Conservation (phyloP, 2,113 vertebrate species). For the Naja naja region DNA sequence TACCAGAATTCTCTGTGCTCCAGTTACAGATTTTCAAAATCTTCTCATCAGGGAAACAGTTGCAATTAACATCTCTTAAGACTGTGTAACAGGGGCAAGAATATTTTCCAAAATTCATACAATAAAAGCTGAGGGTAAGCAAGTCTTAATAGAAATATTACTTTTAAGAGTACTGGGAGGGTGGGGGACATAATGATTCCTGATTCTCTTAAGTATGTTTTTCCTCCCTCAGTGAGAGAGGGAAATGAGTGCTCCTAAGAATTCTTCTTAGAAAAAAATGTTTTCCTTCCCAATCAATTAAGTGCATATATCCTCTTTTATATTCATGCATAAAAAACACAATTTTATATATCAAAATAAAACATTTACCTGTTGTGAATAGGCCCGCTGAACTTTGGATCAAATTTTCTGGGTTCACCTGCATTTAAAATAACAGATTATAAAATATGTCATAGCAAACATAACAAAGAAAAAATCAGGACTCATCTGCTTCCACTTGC, state of each 20-base stretch:
- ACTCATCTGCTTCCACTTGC: not conserved
- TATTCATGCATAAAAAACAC: slow-evolving; percentile 31
- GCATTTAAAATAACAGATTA: slow-evolving; percentile 70
- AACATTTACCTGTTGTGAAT: slow-evolving; percentile 83
- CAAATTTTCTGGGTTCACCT: slow-evolving; percentile 89
- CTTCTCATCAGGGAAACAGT: no score
- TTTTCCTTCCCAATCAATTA: not conserved
- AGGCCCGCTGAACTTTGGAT: slow-evolving; percentile 90
- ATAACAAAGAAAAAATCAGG: slow-evolving; percentile 27
- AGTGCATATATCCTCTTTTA: not conserved
- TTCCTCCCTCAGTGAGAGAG: not conserved
- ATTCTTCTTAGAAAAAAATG: not conserved
- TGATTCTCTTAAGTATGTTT: not conserved
- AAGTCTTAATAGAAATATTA: not conserved
- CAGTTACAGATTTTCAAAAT: not conserved
- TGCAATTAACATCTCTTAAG: not conserved
- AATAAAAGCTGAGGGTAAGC: not conserved
- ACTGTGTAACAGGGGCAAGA: not conserved
- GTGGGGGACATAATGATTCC: not conserved
- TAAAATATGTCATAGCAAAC: slow-evolving; percentile 48
- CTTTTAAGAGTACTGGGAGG: not conserved
- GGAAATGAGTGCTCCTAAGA: not conserved
- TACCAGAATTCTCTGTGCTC: not conserved
- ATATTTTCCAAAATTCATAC: not conserved
- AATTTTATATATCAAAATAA: slow-evolving; percentile 34